Evolutionary conservation across 2,797 vertebrate genomes (phyloP), one percentile per base, ranked within the genome.

Genomic region (Alfaro cultratus): DNA sequence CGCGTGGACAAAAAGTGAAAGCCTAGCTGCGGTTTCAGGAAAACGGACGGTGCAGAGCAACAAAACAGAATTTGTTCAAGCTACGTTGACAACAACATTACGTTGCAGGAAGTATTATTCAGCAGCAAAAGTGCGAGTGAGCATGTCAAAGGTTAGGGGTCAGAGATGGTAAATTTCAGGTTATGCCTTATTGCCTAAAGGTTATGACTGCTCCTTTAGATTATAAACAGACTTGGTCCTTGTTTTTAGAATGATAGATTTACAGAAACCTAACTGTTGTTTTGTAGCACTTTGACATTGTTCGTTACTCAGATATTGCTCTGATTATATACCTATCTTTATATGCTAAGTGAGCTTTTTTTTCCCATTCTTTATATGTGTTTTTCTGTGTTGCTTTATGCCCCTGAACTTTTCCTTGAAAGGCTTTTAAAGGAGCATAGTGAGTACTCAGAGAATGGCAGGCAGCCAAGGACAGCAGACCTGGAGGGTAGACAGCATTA

Each of bases 401-500:
- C 55, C 81, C 74, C 83, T 88, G 83, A 86, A 75, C 83, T 91
- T 91, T 91, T 90, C 87, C 90, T 91, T 89, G 86, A 93, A 92
- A 92, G 88, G 92, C 91, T 92, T 94, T 94, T 91, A 92, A 92
- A 93, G 89, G 81, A 94, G 86, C 83, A 80, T 74, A 91, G 86
- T 93, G 91, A 94, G 92, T 89, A 91, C 93, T 91, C 88, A 88
- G 90, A 90, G 89, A 78, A 39, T 93, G 93, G 95, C 95, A 96
- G 87, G 81, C 86, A 86, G 92, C 95, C 96, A 89, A 84, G 84
- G 88, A 91, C 89, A 91, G 83, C 87, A 85, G 91, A 92, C 94
- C 94, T 91, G 62, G 86, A 92, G 95, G 92, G 85, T 88, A 87
- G 85, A 87, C 81, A 80, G 92, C 89, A 96, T 95, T 95, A 93